phyloP scores from a whole-genome alignment of 2,888 invertebrate genomes.

The Itoplectis maculator region DNA sequence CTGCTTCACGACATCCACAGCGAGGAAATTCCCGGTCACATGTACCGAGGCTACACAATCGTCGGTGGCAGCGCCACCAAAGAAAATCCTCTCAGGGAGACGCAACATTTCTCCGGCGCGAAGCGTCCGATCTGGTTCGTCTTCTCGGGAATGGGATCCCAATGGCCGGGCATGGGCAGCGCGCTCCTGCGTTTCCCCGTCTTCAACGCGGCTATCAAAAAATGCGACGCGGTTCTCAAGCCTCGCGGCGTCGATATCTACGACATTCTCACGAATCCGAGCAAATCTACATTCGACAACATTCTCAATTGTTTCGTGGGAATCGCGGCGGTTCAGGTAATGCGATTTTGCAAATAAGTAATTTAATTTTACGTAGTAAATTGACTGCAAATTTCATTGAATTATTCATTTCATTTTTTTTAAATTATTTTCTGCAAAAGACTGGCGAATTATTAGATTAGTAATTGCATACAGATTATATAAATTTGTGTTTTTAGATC shows the following conservation, averaged over 20 bases:
- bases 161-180: slow-evolving; percentile 94
- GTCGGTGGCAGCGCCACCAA: slow-evolving; percentile 79
- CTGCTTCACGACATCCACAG: slow-evolving; percentile 66
- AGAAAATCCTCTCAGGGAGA: slow-evolving; percentile 85
- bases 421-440: too few species aligned
- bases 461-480: background rate
- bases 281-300: slow-evolving; percentile 87
- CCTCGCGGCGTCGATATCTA: slow-evolving; percentile 88
- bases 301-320: slow-evolving; percentile 90
- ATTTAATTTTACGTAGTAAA: slow-evolving; percentile 14
- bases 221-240: slow-evolving; percentile 86
- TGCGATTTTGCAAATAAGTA: slow-evolving; percentile 20
- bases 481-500: slow-evolving; percentile 82
- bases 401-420: slow-evolving; percentile 89
- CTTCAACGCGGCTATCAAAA: slow-evolving; percentile 88
- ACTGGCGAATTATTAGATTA: background rate
- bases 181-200: slow-evolving; percentile 88
- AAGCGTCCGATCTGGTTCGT: slow-evolving; percentile 93
- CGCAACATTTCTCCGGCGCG: slow-evolving; percentile 88
- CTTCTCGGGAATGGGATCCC: slow-evolving; percentile 96
- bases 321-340: slow-evolving; percentile 89
- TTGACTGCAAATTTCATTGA: slow-evolving; percentile 82
- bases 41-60: slow-evolving; percentile 91
- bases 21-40: slow-evolving; percentile 68
- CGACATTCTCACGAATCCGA: slow-evolving; percentile 87